These are phyloP conservation scores for Megamerina dolium DNA, from an alignment of 2,888 invertebrate genomes.

Conservation along the genomic window DNA sequence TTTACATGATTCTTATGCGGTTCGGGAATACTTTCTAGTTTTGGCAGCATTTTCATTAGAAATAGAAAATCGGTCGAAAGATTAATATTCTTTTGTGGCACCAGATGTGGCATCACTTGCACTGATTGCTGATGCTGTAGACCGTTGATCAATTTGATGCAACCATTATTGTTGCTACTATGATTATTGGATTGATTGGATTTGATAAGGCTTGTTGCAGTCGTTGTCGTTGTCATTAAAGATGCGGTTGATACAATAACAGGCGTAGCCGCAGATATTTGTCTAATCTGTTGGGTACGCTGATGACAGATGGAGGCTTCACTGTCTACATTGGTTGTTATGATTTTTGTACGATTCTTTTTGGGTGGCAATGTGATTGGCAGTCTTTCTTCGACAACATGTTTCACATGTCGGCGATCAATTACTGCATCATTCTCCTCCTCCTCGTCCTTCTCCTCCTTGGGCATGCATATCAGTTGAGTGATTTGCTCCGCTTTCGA, in stretches of 20 bases:
- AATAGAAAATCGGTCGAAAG: conserved; percentile 44
- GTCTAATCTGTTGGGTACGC: conserved; percentile 3
- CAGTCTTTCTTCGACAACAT: conserved; percentile 20
- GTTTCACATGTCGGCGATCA: conserved; percentile 5
- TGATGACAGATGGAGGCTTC: conserved; percentile 9
- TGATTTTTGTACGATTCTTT: conserved; percentile 38
- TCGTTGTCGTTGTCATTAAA: neutral
- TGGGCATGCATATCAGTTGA: neutral
- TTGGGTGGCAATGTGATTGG: conserved; percentile 42
- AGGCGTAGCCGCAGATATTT: conserved; percentile 20
- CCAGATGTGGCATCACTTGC: conserved; percentile 4
- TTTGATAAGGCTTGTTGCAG: neutral
- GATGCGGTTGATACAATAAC: conserved; percentile 20
- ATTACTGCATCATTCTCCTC: neutral
- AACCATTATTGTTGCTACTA: neutral
- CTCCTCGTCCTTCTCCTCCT: neutral
- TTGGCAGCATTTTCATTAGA: conserved; percentile 45
- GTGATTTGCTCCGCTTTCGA: neutral
- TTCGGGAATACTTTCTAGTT: conserved; percentile 41
- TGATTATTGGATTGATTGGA: neutral
- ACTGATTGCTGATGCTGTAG: conserved; percentile 1
- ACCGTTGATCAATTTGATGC: too few species aligned
- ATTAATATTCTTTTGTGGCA: conserved; percentile 37
- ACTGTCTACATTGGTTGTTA: conserved; percentile 12
- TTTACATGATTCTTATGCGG: conserved; percentile 44